Conservation (phyloP, 2,888 invertebrate genomes). For the Microchrysa polita region DNA sequence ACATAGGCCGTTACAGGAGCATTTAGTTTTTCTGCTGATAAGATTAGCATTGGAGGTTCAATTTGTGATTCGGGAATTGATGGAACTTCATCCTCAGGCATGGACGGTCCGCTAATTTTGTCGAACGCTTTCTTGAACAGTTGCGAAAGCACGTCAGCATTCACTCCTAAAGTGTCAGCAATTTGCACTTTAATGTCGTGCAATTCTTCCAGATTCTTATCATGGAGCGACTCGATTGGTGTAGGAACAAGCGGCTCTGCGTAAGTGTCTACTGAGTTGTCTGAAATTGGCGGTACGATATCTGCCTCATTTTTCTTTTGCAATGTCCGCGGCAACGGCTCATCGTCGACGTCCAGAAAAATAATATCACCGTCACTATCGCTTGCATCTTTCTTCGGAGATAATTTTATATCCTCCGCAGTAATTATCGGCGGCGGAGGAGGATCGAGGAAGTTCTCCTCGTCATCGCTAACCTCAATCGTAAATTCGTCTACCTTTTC, state of each 20-base stretch:
- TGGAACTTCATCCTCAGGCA: background rate
- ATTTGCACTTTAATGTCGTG: constrained; percentile 15
- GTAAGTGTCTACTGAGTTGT: background rate
- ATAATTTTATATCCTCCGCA: background rate
- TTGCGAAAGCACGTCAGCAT: background rate
- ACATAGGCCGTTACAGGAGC: background rate
- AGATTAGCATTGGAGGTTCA: background rate
- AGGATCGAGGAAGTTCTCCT: background rate
- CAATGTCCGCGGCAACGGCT: too few relatives aligned
- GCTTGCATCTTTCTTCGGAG: background rate
- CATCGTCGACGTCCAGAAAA: constrained; percentile 11
- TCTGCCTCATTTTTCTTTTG: too few relatives aligned
- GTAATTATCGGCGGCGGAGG: constrained; percentile 23
- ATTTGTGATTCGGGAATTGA: background rate
- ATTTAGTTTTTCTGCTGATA: background rate
- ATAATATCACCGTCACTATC: background rate
- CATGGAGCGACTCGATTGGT: background rate
- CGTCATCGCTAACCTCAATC: constrained; percentile 40
- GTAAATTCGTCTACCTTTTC: background rate
- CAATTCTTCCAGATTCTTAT: constrained; percentile 25
- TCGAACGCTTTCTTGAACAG: background rate
- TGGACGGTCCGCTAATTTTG: background rate
- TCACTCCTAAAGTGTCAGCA: background rate
- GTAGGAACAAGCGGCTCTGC: background rate
- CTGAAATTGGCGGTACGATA: too few relatives aligned